Conservation (phyloP, 2,888 invertebrate species). For the Drosophila maculinotata region DNA sequence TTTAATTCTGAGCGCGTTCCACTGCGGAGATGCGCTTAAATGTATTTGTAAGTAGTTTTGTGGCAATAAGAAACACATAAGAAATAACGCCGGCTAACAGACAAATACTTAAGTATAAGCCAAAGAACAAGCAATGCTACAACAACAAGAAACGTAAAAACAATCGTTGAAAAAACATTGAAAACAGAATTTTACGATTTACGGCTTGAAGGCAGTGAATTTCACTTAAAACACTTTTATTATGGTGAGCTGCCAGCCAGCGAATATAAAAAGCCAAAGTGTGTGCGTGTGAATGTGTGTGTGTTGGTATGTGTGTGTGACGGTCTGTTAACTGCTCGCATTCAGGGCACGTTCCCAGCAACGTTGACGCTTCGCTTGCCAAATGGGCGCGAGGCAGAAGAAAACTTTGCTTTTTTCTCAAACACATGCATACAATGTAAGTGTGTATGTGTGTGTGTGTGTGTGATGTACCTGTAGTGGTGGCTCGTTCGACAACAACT, state of each 20-base stretch:
- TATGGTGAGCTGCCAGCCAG: constrained; percentile 60
- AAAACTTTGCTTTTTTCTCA: constrained; percentile 57
- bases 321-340: constrained; percentile 65
- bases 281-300: constrained; percentile 7
- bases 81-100: constrained; percentile 45
- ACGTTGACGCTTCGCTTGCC: constrained; percentile 74
- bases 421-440: constrained; percentile 14
- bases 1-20: constrained; percentile 70
- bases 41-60: constrained; percentile 53
- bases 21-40: constrained; percentile 49
- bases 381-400: constrained; percentile 59
- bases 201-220: constrained; percentile 72
- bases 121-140: constrained; percentile 35
- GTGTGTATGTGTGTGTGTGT: constrained; percentile 12
- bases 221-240: constrained; percentile 78
- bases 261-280: constrained; percentile 37
- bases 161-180: constrained; percentile 59
- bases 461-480: constrained; percentile 60
- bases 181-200: constrained; percentile 77
- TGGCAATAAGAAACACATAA: constrained; percentile 47
- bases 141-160: constrained; percentile 31
- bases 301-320: constrained; percentile 29
- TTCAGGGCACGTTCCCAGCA: constrained; percentile 72
- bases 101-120: constrained; percentile 7
- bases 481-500: constrained; percentile 59